Base-by-base conservation (phyloP, 2,113 vertebrate species). In the Guaruba guarouba region DNA sequence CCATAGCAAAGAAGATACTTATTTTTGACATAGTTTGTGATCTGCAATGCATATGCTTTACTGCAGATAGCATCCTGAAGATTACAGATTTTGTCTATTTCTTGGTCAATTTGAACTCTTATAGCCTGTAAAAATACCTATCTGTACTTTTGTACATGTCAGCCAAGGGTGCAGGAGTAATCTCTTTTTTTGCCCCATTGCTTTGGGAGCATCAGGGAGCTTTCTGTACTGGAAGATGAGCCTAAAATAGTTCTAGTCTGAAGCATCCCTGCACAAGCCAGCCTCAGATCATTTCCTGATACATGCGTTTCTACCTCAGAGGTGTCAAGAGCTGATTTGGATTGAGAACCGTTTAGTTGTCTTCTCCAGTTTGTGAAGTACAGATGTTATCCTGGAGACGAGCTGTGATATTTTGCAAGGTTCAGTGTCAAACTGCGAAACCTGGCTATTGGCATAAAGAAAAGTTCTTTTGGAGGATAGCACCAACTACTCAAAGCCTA, bases 71-170 rank as follows among this genome's bases (percentile, higher is more conserved):
- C 55, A 82, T 79, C 66, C 83, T 69, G 74, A 79, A 86, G 88
- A 96, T 95, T 92, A 76, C 48, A 63, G 69, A 25, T 57, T 95
- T 90, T 93, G 90, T 91, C 77, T 88, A 18, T 93, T 86, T 93
- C n/a, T 94, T 57, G 73, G 66, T 83, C 77, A 82, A 78, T 92
- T 84, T 94, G 43, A 94, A 69, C 35, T 93, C 57, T 55, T 67
- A 66, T 15, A 80, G n/a, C 11, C 73, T 82, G 43, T 77, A 73
- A 86, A 96, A 94, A 94, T 64, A 59, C 35, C 46, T 92, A 11
- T 48, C 25, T 82, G 48, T 31, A 27, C 17, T 67, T 80, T 66
- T 44, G 39, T 76, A 37, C 14, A 3, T 20, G 28, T 39, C 62
- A 92, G 57, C 48, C n/a, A 37, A 49, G 39, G 22, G 17, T 31